Conservation (phyloP, 2,797 vertebrate genomes). For the Oryzias dopingdopingensis region DNA sequence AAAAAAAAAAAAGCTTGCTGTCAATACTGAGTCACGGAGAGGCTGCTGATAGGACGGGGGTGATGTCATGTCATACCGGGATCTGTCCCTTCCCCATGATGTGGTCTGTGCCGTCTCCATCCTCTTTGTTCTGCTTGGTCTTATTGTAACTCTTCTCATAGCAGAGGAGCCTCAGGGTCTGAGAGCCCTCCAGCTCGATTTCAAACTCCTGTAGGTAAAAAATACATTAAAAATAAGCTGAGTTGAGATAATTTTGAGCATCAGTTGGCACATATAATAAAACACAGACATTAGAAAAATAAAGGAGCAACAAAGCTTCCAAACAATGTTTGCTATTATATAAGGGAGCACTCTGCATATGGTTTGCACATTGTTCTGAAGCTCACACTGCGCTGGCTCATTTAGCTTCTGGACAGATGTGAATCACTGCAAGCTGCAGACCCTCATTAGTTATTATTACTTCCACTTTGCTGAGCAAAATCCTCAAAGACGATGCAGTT, state of each 20-base stretch:
- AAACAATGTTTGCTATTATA: conserved; percentile 42
- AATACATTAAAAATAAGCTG: neutral
- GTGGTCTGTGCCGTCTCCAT: conserved; percentile 84
- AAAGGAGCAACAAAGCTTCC: conserved; percentile 20
- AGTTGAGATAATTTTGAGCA: neutral
- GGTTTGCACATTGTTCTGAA: conserved; percentile 49
- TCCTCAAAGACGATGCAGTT: conserved; percentile 34
- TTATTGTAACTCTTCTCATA: conserved; percentile 92
- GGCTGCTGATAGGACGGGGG: conserved; percentile 21
- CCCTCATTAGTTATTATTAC: conserved; percentile 66
- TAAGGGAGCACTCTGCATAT: conserved; percentile 36
- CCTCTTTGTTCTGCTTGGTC: conserved; percentile 85
- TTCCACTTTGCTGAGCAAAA: conserved; percentile 61
- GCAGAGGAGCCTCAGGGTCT: conserved; percentile 90
- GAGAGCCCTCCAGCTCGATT: conserved; percentile 94
- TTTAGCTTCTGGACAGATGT: conserved; percentile 61
- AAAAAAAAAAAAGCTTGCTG: conserved; percentile 32
- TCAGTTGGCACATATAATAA: conserved; percentile 5
- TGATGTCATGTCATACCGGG: conserved; percentile 80
- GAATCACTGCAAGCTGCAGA: conserved; percentile 63
- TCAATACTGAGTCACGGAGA: conserved; percentile 46
- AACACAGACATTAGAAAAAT: neutral
- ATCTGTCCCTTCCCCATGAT: conserved; percentile 93
- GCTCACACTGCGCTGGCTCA: conserved; percentile 44
- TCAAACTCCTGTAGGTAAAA: conserved; percentile 84